Evolutionary conservation across 2,888 invertebrate genomes (phyloP), one percentile per base, ranked within the genome.

Genomic region (Euzophera pinguis): DNA sequence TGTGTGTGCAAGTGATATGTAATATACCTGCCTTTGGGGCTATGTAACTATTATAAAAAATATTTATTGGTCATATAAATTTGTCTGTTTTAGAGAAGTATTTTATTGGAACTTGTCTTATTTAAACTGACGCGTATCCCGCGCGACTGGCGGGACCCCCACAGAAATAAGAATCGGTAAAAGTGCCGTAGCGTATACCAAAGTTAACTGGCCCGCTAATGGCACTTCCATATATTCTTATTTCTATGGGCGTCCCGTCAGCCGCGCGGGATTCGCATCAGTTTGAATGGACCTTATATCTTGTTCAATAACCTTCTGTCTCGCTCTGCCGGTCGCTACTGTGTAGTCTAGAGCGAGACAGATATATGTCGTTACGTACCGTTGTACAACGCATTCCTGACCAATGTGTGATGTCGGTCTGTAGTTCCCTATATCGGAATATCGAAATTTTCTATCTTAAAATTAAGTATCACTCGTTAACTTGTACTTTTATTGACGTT

Each of bases 371-470:
- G 22, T 47, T 37, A 38, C 32, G 47, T 52, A 47, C 50, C 42
- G 50, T 34, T 38, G 17, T 41, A 51, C 49, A 47, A 50, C 32
- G 45, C 45, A 45, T 45, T 45, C 45, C 16, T 55, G 59, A 59
- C 55, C 59, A 59, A 55, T 56, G 55, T 59, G 55, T 47, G 51
- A 35, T 55, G 27, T 53, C 51, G 59, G 53, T 59, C 59, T 32
- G 39, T 51, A 50, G 43, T 51, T 51, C 43, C 29, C 35, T 53
- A 37, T 52, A 51, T 53, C 43, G 38, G 3, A 52, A 56, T 58
- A 58, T 55, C 55, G 54, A 47, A 54, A 47, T 55, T 55, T 55
- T 57, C 55, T 55, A 49, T 59, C 38, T 29, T 50, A 39, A 39
- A 27, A 22, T 39, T 48, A 38, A 38, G 53, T 55, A 53, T 47